Evolutionary conservation across 2,888 invertebrate genomes (phyloP), one percentile per base, ranked within the genome.

Genomic region (Cancer borealis): DNA sequence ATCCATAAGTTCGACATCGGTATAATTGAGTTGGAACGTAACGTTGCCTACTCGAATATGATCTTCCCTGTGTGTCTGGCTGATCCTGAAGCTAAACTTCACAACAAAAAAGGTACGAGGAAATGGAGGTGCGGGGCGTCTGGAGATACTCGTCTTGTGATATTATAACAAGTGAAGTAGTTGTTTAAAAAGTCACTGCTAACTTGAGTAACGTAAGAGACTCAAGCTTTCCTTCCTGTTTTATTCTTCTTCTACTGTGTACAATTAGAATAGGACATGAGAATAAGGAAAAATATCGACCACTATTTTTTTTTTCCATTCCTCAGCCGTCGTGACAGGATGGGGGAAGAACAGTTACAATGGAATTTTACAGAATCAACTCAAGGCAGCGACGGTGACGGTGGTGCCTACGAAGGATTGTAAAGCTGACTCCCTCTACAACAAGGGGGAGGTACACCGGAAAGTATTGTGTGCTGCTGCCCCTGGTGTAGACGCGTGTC

Each of bases 11-110:
- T 54, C 45, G 95, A 95, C 92, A 93, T 95, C 47, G 95, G 92
- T 14, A 66, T 95, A 3, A 26, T 95, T n/a, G 66, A 92, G 49
- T 10, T 95, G 46, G 47, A 47, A 3, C 8, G 8, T 10, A 45
- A 92, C 1, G 39, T 95, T 39, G 26, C 84, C 0, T 95, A 91
- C 92, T 54, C 49, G 10, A 87, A 93, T 8, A 21, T 45, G n/a
- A 26, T 95, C 46, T 79, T 93, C 66, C 95, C 95, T 21, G 95
- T 91, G 12, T 95, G 95, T 60, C 92, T 93, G 54, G 73, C 93
- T 0, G 21, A 21, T 10, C 49, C 45, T 10, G 49, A 49, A 17
- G 4, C 60, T 1, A 66, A 87, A 3, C 46, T 46, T 60, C 12
- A 0, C 26, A 26, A 91, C 0, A 6, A 91, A 45, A 0, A 30